Evolutionary conservation across 2,888 invertebrate species (phyloP).

Genomic region (Nymphalis c-album): DNA sequence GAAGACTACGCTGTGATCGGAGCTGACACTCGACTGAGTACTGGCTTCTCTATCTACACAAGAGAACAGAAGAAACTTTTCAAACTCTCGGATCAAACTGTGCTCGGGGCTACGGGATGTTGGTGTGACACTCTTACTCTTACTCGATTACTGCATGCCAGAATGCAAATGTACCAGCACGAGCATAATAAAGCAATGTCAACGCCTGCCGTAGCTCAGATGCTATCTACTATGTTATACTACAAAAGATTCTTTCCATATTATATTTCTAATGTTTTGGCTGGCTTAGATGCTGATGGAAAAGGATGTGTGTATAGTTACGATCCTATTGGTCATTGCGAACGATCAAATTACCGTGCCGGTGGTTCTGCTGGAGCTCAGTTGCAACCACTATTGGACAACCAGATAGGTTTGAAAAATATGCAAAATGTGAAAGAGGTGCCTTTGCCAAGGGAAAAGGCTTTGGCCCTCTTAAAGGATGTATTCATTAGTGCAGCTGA

Average conservation of each 20-base stretch:
- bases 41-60: conserved; percentile 94
- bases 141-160: conserved; percentile 89
- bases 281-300: conserved; percentile 95
- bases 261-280: conserved; percentile 96
- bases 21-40: conserved; percentile 95
- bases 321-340: conserved; percentile 98
- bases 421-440: conserved; percentile 85
- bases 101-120: conserved; percentile 97
- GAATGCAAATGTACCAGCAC: conserved; percentile 97
- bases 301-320: conserved; percentile 97
- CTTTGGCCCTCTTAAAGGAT: conserved; percentile 93
- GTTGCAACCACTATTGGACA: conserved; percentile 97
- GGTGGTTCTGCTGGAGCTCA: conserved; percentile 95
- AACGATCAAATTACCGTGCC: conserved; percentile 91
- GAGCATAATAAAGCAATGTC: conserved; percentile 96
- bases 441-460: conserved; percentile 89
- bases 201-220: conserved; percentile 95
- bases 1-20: conserved; percentile 97
- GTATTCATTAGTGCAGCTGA: conserved; percentile 99
- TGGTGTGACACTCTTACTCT: conserved; percentile 98
- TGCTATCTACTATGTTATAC: conserved; percentile 97
- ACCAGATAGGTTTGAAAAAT: conserved; percentile 96
- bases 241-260: conserved; percentile 99
- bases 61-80: conserved; percentile 94
- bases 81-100: conserved; percentile 88